These are phyloP conservation scores for Sternarchorhynchus goeldii DNA, from an alignment of 2,797 vertebrate species.

Conservation along the genomic window DNA sequence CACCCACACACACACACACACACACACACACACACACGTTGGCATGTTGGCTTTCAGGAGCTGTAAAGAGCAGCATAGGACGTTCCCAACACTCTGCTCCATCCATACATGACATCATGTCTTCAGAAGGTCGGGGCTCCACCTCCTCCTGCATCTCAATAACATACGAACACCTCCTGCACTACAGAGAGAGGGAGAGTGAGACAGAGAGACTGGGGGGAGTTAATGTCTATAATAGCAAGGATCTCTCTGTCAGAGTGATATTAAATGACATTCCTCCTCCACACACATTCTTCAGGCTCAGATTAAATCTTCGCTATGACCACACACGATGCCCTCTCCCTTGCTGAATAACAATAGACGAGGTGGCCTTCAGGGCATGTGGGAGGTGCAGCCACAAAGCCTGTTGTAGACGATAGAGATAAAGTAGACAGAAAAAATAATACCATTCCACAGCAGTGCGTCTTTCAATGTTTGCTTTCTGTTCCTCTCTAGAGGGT, in stretches of 20 bases:
- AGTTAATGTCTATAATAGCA: not conserved
- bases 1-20: slow-evolving; percentile 3
- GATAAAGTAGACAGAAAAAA: slow-evolving; percentile 1
- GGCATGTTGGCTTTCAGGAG: slow-evolving; percentile 4
- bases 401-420: not conserved
- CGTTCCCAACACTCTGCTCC: not conserved
- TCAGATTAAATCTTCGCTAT: slow-evolving; percentile 3
- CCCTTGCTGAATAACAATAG: not conserved
- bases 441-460: not conserved
- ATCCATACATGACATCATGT: slow-evolving; percentile 8
- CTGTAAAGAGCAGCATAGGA: slow-evolving; percentile 27
- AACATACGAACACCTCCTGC: slow-evolving; percentile 1
- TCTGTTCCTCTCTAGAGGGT: no score
- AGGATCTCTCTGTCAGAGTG: slow-evolving; percentile 4
- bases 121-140: not conserved
- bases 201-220: not conserved
- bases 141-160: slow-evolving; percentile 10
- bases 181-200: not conserved
- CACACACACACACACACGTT: not conserved
- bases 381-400: not conserved
- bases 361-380: not conserved
- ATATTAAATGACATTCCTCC: slow-evolving; percentile 33
- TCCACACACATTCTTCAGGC: slow-evolving; percentile 13
- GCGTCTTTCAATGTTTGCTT: not conserved
- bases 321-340: not conserved